Conservation (phyloP, 2,888 invertebrate species). For the Meteorus cinctellus region DNA sequence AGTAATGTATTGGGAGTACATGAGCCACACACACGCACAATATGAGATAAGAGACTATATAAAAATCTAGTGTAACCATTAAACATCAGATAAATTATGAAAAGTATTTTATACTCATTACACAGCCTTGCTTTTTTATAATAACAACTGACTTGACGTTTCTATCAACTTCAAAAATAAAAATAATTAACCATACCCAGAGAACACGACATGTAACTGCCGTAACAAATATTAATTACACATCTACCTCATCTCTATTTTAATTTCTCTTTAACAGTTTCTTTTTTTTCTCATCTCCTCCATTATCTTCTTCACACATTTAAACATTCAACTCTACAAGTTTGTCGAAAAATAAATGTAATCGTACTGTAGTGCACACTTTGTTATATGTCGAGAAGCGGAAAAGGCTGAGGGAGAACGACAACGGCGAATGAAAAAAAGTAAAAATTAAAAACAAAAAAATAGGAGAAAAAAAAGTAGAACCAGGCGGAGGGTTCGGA, state of each 20-base stretch:
- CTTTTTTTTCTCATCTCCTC: not conserved
- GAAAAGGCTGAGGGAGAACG: conserved; percentile 30
- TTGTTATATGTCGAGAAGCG: conserved; percentile 33
- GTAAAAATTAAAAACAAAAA: not conserved
- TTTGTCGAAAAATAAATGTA: not conserved
- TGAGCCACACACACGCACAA: conserved; percentile 41
- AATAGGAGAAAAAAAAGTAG: not conserved
- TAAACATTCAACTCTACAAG: not conserved
- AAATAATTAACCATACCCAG: too few species aligned
- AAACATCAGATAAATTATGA: not conserved
- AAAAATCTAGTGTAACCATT: not conserved
- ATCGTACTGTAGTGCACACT: not conserved
- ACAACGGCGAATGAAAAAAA: not conserved
- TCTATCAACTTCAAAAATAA: too few species aligned
- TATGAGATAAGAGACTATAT: not conserved
- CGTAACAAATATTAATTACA: not conserved
- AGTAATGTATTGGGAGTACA: conserved; percentile 65
- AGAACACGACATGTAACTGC: not conserved
- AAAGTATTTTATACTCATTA: not conserved
- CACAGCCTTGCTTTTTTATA: too few species aligned
- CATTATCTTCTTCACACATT: not conserved
- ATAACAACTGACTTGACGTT: too few species aligned
- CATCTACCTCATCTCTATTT: not conserved
- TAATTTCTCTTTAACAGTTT: not conserved
- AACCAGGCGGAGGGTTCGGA: conserved; percentile 23